Conservation (phyloP, 2,797 vertebrate species). For the Discoglossus pictus region DNA sequence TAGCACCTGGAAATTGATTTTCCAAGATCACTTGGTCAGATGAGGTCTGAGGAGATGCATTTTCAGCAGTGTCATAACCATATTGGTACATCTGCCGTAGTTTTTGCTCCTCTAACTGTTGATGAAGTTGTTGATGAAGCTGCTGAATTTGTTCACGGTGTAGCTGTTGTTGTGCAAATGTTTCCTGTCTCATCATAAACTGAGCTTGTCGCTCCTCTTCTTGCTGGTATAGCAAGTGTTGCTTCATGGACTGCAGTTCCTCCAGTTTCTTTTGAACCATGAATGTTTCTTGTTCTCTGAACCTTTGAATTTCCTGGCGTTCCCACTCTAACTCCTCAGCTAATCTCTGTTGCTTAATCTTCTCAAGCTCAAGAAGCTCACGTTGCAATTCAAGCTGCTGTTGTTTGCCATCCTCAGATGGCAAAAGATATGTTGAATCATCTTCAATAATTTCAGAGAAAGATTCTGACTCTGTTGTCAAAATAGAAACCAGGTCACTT, state of each 20-base stretch:
- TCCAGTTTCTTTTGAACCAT: conserved; percentile 97
- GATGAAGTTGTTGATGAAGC: conserved; percentile 93
- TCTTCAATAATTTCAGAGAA: conserved; percentile 85
- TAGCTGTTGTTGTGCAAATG: conserved; percentile 89
- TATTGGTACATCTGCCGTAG: conserved; percentile 93
- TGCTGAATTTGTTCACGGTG: conserved; percentile 96
- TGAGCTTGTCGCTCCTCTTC: conserved; percentile 97
- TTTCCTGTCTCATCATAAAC: conserved; percentile 95
- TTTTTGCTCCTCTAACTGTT: conserved; percentile 94
- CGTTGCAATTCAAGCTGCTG: conserved; percentile 93
- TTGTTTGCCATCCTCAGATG: conserved; percentile 89
- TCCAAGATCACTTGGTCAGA: conserved; percentile 82
- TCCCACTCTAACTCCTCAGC: conserved; percentile 98
- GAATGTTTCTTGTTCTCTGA: conserved; percentile 94
- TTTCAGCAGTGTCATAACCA: conserved; percentile 74
- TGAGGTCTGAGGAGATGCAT: conserved; percentile 71
- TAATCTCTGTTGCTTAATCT: conserved; percentile 94
- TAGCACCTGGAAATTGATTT: conserved; percentile 82
- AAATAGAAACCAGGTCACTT: conserved; percentile 71
- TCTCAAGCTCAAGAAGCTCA: conserved; percentile 93
- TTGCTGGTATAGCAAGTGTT: conserved; percentile 93
- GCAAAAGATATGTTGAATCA: conserved; percentile 81
- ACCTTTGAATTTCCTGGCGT: conserved; percentile 96
- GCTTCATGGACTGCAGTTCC: conserved; percentile 94
- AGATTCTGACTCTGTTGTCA: conserved; percentile 85